Evolutionary conservation across 1,140 invertebrate genomes (phyloP).

Genomic region (Stratiolaelaps scimitus): DNA sequence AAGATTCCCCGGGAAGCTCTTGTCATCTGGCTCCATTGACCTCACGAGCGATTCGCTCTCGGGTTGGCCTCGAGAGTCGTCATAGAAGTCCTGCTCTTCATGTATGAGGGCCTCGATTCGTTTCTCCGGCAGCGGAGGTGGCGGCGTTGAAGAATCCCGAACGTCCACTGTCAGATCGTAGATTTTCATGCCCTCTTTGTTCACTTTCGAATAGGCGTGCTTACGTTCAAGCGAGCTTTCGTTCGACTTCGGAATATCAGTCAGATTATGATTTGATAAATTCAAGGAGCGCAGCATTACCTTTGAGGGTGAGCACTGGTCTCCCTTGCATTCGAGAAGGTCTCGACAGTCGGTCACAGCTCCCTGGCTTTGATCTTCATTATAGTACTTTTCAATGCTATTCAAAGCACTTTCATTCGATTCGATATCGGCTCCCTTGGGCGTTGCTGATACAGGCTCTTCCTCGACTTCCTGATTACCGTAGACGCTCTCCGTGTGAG

Average conservation of each 20-base stretch:
- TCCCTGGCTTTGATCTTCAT: too few species aligned
- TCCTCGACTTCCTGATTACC: too few species aligned
- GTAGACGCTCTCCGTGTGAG: too few species aligned
- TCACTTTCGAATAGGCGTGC: constrained; percentile 18
- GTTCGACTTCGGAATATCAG: not conserved
- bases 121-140: not conserved
- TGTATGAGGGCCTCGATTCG: constrained; percentile 5
- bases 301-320: constrained; percentile 23
- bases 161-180: constrained; percentile 11
- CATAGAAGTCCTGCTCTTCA: constrained; percentile 13
- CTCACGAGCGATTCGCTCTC: not conserved
- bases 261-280: constrained; percentile 12
- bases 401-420: too few species aligned
- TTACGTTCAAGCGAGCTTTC: not conserved
- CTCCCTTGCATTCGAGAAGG: constrained; percentile 5
- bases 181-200: constrained; percentile 4
- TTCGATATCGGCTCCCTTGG: too few species aligned
- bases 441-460: too few species aligned
- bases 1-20: too few species aligned
- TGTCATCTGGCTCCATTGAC: too few species aligned
- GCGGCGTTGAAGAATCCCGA: not conserved
- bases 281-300: constrained; percentile 23
- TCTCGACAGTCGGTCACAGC: not conserved
- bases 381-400: too few species aligned
- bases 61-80: constrained; percentile 9